Conservation (phyloP, 2,797 vertebrate genomes). For the Lithobates sylvaticus region DNA sequence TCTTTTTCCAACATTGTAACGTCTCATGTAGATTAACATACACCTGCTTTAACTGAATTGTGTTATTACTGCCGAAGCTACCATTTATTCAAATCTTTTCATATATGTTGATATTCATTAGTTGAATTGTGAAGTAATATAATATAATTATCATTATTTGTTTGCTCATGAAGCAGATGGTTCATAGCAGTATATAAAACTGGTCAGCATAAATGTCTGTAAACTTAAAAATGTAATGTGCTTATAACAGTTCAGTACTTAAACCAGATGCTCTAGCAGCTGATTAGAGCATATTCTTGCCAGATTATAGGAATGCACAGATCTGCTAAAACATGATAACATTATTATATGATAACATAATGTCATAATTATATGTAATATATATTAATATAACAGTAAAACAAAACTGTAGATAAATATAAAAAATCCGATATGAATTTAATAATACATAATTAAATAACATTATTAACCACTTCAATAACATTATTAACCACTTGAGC, state of each 20-base stretch:
- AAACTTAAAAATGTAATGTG: conserved; percentile 32
- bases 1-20: conserved; percentile 3
- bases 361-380: neutral
- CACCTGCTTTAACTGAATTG: conserved; percentile 38
- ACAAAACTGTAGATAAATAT: neutral
- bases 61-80: conserved; percentile 14
- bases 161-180: conserved; percentile 46
- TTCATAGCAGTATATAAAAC: conserved; percentile 38
- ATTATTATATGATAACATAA: neutral
- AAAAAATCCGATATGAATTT: too few relatives aligned
- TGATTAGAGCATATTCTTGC: neutral
- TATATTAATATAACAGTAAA: neutral
- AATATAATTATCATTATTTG: conserved; percentile 41
- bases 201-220: conserved; percentile 44
- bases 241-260: conserved; percentile 15
- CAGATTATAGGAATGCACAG: neutral
- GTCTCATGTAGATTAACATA: conserved; percentile 18
- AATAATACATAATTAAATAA: too few relatives aligned
- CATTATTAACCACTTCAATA: too few relatives aligned
- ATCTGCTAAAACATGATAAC: neutral
- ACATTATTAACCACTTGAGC: too few relatives aligned
- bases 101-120: conserved; percentile 53
- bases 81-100: conserved; percentile 43
- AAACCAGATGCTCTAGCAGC: conserved; percentile 37
- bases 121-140: conserved; percentile 53